A percentile compares a stretch with the other conserved stretches of the same genome.
Evolutionary conservation across 2,888 invertebrate genomes (phyloP).

Genomic region (Camponotus fellah): DNA sequence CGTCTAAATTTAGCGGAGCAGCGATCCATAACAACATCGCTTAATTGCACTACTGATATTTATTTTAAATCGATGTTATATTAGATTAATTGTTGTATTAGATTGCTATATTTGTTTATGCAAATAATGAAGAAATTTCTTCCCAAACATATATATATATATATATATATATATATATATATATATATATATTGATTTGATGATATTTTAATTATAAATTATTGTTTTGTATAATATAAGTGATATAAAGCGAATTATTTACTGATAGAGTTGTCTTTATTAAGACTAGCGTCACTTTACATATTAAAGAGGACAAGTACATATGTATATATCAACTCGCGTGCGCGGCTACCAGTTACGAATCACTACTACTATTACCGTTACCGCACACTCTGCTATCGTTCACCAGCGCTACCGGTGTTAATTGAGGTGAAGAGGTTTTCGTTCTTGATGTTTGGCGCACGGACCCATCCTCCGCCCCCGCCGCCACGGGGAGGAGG

Average conservation of each 20-base stretch:
- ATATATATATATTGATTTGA: not conserved
- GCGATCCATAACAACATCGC: not conserved
- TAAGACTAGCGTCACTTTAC: slow-evolving; percentile 5
- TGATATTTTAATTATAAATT: not conserved
- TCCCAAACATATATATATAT: no score
- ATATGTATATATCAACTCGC: slow-evolving; percentile 24
- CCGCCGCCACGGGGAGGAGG: no score
- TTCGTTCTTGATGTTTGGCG: slow-evolving; percentile 54
- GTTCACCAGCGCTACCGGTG: slow-evolving; percentile 27
- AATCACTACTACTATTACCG: slow-evolving; percentile 7
- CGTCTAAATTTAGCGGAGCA: not conserved
- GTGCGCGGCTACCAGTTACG: slow-evolving; percentile 32
- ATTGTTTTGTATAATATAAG: not conserved
- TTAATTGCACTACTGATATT: not conserved
- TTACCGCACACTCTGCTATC: slow-evolving; percentile 2
- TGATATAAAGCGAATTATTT: not conserved
- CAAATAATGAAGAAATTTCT: not conserved
- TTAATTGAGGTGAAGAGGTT: slow-evolving; percentile 55
- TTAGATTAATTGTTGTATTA: no score
- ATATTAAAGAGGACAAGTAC: slow-evolving; percentile 45
- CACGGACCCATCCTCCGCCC: slow-evolving; percentile 10
- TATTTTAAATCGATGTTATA: not conserved
- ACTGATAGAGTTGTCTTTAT: not conserved
- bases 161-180: not conserved
- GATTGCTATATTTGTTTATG: not conserved